phyloP scores from a whole-genome alignment of 1,140 invertebrate species.

The Drosophila nigrodunni region DNA sequence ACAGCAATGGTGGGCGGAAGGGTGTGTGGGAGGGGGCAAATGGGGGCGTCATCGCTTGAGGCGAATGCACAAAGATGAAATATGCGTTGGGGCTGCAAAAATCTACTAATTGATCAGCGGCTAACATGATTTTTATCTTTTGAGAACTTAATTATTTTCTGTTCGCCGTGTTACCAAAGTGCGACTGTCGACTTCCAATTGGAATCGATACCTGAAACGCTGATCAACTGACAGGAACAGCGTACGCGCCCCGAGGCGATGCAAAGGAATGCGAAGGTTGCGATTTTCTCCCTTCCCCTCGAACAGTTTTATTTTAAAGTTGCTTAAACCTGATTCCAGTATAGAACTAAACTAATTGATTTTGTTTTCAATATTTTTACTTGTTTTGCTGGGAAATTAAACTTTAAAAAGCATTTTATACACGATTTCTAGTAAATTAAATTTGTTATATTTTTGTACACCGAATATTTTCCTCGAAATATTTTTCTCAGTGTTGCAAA shows the following conservation, averaged over 20 bases:
- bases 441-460: background rate
- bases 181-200: constrained; percentile 61
- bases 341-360: background rate
- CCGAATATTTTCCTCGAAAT: constrained; percentile 26
- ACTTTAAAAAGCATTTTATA: background rate
- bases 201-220: constrained; percentile 67
- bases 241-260: constrained; percentile 45
- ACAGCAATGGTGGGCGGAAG: constrained; percentile 18
- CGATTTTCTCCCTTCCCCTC: background rate
- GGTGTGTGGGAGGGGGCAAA: background rate
- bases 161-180: constrained; percentile 50
- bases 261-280: constrained; percentile 67
- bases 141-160: constrained; percentile 84
- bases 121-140: constrained; percentile 84
- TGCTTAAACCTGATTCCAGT: constrained; percentile 8
- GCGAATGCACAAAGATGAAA: constrained; percentile 67
- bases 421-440: background rate
- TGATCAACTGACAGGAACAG: constrained; percentile 41
- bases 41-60: constrained; percentile 23
- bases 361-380: background rate
- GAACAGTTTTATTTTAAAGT: background rate
- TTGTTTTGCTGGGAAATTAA: background rate
- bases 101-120: constrained; percentile 83
- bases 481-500: constrained; percentile 68
- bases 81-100: constrained; percentile 70